Evolutionary conservation across 2,888 invertebrate species (phyloP), one percentile per base, ranked within the genome.

Genomic region (Eilema sororculum): DNA sequence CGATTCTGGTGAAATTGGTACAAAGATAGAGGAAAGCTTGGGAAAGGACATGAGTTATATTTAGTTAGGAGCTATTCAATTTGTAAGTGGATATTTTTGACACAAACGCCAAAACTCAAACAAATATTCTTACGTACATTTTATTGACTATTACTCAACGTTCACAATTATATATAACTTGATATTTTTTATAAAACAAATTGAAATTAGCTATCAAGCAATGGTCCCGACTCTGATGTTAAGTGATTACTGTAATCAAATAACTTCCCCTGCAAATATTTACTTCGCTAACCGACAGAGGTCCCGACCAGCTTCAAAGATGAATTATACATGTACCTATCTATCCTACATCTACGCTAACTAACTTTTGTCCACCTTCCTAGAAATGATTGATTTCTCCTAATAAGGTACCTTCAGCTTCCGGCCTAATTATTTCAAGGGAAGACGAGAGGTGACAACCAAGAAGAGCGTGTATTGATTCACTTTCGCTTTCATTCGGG

Each of bases 401-500:
- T 5, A n/a, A 13, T 1, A 52, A 66, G 28, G 22, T 24, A n/a
- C 16, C 25, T 65, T 30, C 46, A 65, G 13, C 9, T 20, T 52
- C 33, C 24, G 37, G 58, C 58, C n/a, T 72, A 82, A 83, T 82
- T 82, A 79, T 79, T 73, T 83, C 75, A 77, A 78, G 82, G n/a
- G 78, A 83, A 83, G 78, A 71, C 77, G 75, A 76, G 84, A 87
- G 88, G 86, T 91, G 89, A 85, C 88, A 89, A 82, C 85, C 84
- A 89, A 90, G 90, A 89, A 89, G 89, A 87, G 87, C 85, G 72
- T 57, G 89, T 94, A 95, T 95, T 91, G 95, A 95, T 95, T 92
- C 89, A 94, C 95, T 94, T 87, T 95, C 92, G 81, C 93, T 86
- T 90, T 92, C 94, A 79, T 76, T 83, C 80, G 91, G 85, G 95